Evolutionary conservation across 2,888 invertebrate species (phyloP).

Genomic region (Nomada hirtipes): DNA sequence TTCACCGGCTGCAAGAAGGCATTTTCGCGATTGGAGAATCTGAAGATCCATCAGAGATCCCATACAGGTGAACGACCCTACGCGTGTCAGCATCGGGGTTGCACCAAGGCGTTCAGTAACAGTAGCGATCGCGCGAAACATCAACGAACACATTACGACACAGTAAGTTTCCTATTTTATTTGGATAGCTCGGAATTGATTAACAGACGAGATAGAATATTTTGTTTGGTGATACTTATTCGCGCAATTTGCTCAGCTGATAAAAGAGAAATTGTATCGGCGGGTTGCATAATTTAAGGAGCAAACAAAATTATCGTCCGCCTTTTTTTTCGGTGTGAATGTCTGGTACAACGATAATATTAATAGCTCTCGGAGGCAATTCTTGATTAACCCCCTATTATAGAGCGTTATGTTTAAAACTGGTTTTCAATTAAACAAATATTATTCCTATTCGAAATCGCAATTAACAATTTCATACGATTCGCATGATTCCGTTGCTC

Average conservation of each 20-base stretch:
- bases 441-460: too few species aligned
- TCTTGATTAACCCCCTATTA: not conserved
- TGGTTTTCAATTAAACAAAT: not conserved
- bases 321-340: not conserved
- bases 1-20: conserved; percentile 97
- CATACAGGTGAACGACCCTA: conserved; percentile 99
- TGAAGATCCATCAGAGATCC: conserved; percentile 98
- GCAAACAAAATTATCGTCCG: not conserved
- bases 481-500: not conserved
- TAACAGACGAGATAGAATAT: not conserved
- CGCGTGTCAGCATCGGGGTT: conserved; percentile 96
- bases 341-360: not conserved
- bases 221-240: not conserved
- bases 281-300: not conserved
- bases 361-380: not conserved
- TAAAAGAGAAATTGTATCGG: not conserved
- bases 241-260: not conserved
- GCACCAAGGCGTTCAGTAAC: conserved; percentile 98
- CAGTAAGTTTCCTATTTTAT: conserved; percentile 86
- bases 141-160: conserved; percentile 98
- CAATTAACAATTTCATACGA: not conserved
- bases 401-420: too few species aligned
- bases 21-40: conserved; percentile 97
- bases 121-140: conserved; percentile 99
- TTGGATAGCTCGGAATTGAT: not conserved